Conservation (phyloP, 2,797 vertebrate genomes). For the Myotis pilosus region DNA sequence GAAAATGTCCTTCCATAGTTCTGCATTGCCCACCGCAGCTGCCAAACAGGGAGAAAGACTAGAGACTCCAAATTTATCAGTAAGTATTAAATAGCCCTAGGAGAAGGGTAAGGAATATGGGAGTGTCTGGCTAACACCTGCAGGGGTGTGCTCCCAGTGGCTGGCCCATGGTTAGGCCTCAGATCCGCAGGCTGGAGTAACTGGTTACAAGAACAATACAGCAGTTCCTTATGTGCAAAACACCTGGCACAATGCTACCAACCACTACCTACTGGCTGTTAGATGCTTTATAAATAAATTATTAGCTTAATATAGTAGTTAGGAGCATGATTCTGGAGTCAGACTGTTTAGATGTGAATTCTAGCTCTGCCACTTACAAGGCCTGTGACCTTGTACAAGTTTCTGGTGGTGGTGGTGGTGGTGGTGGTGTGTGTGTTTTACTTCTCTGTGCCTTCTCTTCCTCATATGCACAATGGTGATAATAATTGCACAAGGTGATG, state of each 20-base stretch:
- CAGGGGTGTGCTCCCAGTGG: not conserved
- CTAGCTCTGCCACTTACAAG: not conserved
- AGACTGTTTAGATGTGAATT: not conserved
- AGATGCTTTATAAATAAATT: constrained; percentile 5
- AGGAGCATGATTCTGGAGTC: not conserved
- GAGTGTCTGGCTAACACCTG: not conserved
- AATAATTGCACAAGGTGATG: not conserved
- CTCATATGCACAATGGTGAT: not conserved
- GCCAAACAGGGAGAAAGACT: constrained; percentile 10
- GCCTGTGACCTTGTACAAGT: not conserved
- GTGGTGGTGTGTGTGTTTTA: not conserved
- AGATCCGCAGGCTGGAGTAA: not conserved
- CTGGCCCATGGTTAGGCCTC: not conserved
- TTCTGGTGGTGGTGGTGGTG: not conserved
- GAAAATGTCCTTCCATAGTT: constrained; percentile 61
- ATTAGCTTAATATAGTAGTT: not conserved
- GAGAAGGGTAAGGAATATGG: not conserved
- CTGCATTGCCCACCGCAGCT: constrained; percentile 50
- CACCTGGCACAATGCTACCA: not conserved
- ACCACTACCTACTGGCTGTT: not conserved
- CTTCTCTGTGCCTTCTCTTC: not conserved
- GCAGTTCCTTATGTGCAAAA: not conserved
- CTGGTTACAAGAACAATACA: not conserved
- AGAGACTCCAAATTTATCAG: constrained; percentile 10
- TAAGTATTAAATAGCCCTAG: not conserved